Base-by-base conservation (phyloP, 2,797 vertebrate genomes). In the Malurus splendens region DNA sequence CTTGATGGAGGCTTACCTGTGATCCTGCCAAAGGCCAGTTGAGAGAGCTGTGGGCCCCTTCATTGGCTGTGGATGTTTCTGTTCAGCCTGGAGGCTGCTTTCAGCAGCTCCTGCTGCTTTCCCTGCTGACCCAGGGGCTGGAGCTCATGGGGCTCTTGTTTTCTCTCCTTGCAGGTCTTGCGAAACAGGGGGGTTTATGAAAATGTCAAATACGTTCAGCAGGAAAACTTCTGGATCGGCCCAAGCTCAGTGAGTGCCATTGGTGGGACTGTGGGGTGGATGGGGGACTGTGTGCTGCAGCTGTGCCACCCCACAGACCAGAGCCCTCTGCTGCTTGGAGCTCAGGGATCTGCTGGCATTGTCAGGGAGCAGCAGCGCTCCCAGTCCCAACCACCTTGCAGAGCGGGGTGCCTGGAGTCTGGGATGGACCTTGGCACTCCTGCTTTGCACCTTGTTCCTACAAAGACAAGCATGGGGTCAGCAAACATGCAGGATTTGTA, bases 181-280 rank as follows among this genome's bases (percentile, higher is more conserved):
- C 97, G 98, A 87, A 99, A 99, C 95, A 98, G 99, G 64, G 99
- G 98, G 2, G 98, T 99, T 94, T 99, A 99, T 89, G 99, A 99
- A 97, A 99, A 99, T 1, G 99, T 99, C 60, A 99, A 98, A 90
- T 99, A 99, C 7, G 98, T 99, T 88, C 98, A 99, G 91, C 99
- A 99, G 93, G 98, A 99, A 95, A 99, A 99, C 97, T 99, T 99
- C 97, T 99, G 99, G 99, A 97, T 99, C 1, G 99, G 99, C 79
- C 99, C 99, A 87, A 99, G 98, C 95, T 99, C 99, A 79, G 99
- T 99, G 96, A 98, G 98, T 97, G 33, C 51, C 2, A 0, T 13
- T 32, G 65, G 48, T 65, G 60, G 91, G 81, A 14, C 19, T 30
- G 16, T 9, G 6, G 64, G 62, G 48, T 57, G 65, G 18, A 1